Evolutionary conservation across 2,888 invertebrate genomes (phyloP).

Genomic region (Sialis lutaria): DNA sequence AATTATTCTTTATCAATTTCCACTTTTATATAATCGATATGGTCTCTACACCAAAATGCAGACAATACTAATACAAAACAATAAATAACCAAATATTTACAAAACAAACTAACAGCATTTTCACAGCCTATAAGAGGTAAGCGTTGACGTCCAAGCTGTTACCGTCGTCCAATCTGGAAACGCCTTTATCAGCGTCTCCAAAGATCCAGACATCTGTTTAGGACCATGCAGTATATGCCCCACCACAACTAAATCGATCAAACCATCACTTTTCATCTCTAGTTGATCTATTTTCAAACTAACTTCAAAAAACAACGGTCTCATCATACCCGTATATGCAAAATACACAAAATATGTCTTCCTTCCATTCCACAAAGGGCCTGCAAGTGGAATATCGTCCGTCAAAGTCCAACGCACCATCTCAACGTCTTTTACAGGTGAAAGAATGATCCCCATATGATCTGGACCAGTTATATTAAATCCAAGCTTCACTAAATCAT

Average conservation of each 20-base stretch:
- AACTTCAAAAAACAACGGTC: slow-evolving; percentile 37
- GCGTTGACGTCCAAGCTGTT: slow-evolving; percentile 51
- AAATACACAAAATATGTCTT: slow-evolving; percentile 52
- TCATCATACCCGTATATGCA: slow-evolving; percentile 39
- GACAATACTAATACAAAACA: too few species aligned
- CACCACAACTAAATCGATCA: slow-evolving; percentile 37
- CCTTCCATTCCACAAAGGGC: slow-evolving; percentile 31
- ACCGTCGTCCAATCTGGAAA: slow-evolving; percentile 48
- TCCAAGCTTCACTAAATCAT: slow-evolving; percentile 24
- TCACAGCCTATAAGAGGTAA: slow-evolving; percentile 41
- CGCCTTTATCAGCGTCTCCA: slow-evolving; percentile 34
- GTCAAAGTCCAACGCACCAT: slow-evolving; percentile 39
- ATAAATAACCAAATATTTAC: too few species aligned
- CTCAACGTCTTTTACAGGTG: slow-evolving; percentile 35
- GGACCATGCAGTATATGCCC: slow-evolving; percentile 41
- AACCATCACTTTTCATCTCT: slow-evolving; percentile 19
- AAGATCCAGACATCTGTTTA: slow-evolving; percentile 28
- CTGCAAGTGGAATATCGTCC: slow-evolving; percentile 31
- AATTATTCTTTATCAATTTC: too few species aligned
- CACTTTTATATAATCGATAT: too few species aligned
- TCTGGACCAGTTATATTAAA: slow-evolving; percentile 40
- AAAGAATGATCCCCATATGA: slow-evolving; percentile 46
- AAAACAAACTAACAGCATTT: neutral
- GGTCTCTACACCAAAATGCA: too few species aligned
- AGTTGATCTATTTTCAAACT: slow-evolving; percentile 32